A percentile compares a stretch with the other conserved stretches of the same genome.
Evolutionary conservation across 2,888 invertebrate genomes (phyloP).

Genomic region (Oconnorella tubifera): DNA sequence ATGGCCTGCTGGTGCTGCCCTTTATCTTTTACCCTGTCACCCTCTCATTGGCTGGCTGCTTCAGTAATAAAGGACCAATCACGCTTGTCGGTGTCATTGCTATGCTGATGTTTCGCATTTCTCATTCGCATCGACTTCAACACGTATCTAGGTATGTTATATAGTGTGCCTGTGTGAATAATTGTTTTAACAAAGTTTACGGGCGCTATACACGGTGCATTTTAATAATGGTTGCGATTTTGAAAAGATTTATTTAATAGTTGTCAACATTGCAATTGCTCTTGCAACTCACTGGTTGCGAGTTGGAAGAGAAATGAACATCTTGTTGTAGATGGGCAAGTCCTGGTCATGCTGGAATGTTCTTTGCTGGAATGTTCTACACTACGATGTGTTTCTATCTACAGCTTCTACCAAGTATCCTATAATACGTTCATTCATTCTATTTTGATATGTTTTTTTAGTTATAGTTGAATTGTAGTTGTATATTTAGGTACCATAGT

Average conservation of each 20-base stretch:
- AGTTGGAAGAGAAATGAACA: no score
- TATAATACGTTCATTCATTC: no score
- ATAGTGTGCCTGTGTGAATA: no score
- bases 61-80: constrained; percentile 31
- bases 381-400: constrained; percentile 41
- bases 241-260: no score
- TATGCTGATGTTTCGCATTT: constrained; percentile 32
- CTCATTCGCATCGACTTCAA: constrained; percentile 41
- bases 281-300: no score
- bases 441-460: no score
- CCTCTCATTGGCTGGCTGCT: constrained; percentile 7
- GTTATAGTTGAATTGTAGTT: no score
- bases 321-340: constrained; percentile 53
- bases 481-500: no score
- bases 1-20: constrained; percentile 42
- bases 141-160: constrained; percentile 44
- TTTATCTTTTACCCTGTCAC: constrained; percentile 23
- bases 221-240: no score
- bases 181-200: no score
- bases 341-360: constrained; percentile 48
- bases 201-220: no score
- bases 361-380: constrained; percentile 48
- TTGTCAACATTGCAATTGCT: no score
- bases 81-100: constrained; percentile 35
- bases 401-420: constrained; percentile 42